Percentiles rank a stretch among this genome's conserved stretches.
These are phyloP conservation scores for pig (Sus scrofa) DNA, from an alignment of 2,113 vertebrate species.

Conservation along the genomic window T2T-Sscrofa CM000826.6:20525501-20526000, in stretches of 20 bases:
- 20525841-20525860: conserved; percentile 42
- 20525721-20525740: not conserved
- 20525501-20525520: not conserved
- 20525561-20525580: not conserved
- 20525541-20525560: not conserved
- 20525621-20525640: not conserved
- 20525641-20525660: conserved; percentile 42
- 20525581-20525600: not conserved
- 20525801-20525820: not conserved
- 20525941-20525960: conserved; percentile 70
- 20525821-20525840: conserved; percentile 52
- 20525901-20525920: conserved; percentile 75
- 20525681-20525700: conserved; percentile 29
- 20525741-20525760: not conserved
- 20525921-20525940: conserved; percentile 64
- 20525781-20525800: not conserved
- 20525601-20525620: not conserved
- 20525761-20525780: conserved; percentile 13
- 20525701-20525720: conserved; percentile 25
- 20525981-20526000: conserved; percentile 54
- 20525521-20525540: not conserved
- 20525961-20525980: conserved; percentile 70
- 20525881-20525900: conserved; percentile 52
- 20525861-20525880: conserved; percentile 58
- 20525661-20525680: conserved; percentile 17